phyloP scores from a whole-genome alignment of 2,888 invertebrate species.

The Drosophila infuscata region DNA sequence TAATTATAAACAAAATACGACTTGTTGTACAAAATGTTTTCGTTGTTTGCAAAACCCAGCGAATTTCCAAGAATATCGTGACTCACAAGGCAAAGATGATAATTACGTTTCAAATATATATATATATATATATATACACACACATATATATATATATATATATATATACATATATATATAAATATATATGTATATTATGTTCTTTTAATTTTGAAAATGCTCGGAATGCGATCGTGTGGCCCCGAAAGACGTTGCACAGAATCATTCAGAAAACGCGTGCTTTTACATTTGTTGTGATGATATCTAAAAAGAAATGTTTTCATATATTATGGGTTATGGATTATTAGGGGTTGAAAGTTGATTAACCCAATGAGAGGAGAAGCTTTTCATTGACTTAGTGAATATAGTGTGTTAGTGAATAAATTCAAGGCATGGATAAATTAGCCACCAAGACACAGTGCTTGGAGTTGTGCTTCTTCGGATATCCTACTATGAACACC shows the following conservation, averaged over 20 bases:
- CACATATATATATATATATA: neutral
- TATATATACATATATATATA: conserved; percentile 10
- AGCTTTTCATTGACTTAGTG: neutral
- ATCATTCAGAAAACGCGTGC: conserved; percentile 60
- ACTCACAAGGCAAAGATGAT: conserved; percentile 44
- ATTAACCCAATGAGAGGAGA: conserved; percentile 24
- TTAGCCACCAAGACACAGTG: neutral
- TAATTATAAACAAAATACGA: conserved; percentile 49
- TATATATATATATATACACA: conserved; percentile 5
- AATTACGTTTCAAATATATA: conserved; percentile 30
- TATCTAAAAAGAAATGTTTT: conserved; percentile 13
- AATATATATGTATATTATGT: neutral
- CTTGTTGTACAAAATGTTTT: conserved; percentile 34
- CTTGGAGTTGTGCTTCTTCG: no score
- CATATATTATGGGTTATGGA: neutral
- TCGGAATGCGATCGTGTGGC: conserved; percentile 57
- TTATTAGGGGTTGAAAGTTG: conserved; percentile 29
- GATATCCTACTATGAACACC: neutral
- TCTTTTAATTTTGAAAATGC: conserved; percentile 39
- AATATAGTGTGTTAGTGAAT: neutral
- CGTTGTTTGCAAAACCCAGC: conserved; percentile 26
- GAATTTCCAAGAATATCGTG: conserved; percentile 66
- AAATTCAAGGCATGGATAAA: neutral
- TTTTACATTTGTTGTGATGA: conserved; percentile 8
- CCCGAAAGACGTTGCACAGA: conserved; percentile 14